phyloP scores from a whole-genome alignment of 2,113 vertebrate genomes.

The Crotalus helleri region DNA sequence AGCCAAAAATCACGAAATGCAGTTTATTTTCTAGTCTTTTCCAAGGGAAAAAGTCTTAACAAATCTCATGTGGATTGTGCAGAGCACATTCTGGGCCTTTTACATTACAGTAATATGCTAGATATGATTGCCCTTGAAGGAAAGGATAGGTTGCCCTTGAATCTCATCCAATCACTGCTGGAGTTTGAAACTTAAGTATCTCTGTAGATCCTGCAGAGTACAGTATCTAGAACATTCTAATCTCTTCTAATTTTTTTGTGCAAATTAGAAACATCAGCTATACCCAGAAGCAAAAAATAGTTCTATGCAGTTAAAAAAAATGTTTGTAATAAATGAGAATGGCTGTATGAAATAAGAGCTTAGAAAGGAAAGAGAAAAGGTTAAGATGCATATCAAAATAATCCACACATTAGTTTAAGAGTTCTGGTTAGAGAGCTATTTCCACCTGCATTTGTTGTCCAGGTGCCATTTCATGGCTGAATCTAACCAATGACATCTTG shows the following conservation, averaged over 20 bases:
- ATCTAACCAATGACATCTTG: not conserved
- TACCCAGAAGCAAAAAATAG: not conserved
- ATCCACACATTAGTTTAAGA: not conserved
- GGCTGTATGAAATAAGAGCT: not conserved
- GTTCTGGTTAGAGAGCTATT: conserved; percentile 16
- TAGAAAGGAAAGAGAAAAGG: not conserved
- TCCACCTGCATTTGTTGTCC: conserved; percentile 28
- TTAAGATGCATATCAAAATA: not conserved
- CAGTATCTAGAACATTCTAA: conserved; percentile 26
- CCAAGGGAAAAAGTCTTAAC: not conserved
- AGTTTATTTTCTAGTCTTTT: not conserved
- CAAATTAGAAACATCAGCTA: conserved; percentile 11
- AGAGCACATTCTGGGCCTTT: conserved; percentile 1
- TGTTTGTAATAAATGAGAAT: not conserved
- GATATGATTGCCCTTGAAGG: conserved; percentile 67
- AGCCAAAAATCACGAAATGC: not conserved
- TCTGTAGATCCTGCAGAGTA: not conserved
- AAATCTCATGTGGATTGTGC: not conserved
- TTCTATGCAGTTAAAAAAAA: not conserved
- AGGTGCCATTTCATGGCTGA: conserved; percentile 15
- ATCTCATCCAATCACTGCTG: conserved; percentile 41
- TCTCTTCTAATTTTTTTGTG: conserved; percentile 3
- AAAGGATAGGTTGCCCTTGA: conserved; percentile 68
- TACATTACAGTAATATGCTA: conserved; percentile 19
- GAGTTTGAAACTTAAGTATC: conserved; percentile 30